phyloP scores from a whole-genome alignment of 2,113 vertebrate species.

The Leptobrachium leishanense region DNA sequence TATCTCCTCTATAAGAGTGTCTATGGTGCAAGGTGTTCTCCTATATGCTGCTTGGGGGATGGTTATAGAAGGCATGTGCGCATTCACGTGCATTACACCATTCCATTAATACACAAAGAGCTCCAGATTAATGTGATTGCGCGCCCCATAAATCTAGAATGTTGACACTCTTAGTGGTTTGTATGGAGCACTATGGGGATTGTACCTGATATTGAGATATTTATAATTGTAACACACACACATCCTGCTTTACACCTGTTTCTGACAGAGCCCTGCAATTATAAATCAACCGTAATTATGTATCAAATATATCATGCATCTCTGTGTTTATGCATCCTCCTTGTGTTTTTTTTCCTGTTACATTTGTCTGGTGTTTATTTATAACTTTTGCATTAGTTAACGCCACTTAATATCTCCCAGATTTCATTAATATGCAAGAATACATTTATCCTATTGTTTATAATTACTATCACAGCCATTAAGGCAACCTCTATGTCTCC shows the following conservation, averaged over 20 bases:
- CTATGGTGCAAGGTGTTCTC: too few relatives aligned
- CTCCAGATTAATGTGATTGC: slow-evolving; percentile 18
- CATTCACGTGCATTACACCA: neutral
- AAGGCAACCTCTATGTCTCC: slow-evolving; percentile 20
- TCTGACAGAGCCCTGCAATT: slow-evolving; percentile 29
- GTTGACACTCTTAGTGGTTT: slow-evolving; percentile 24
- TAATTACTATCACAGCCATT: slow-evolving; percentile 40
- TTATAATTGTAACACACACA: slow-evolving; percentile 29
- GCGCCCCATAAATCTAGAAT: slow-evolving; percentile 25
- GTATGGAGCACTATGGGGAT: slow-evolving; percentile 31
- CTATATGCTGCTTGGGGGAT: neutral
- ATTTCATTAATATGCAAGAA: slow-evolving; percentile 30
- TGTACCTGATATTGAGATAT: slow-evolving; percentile 37
- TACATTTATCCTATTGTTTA: slow-evolving; percentile 22
- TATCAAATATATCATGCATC: slow-evolving; percentile 42
- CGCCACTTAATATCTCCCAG: slow-evolving; percentile 19
- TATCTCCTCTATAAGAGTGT: too few relatives aligned
- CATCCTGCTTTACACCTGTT: slow-evolving; percentile 39
- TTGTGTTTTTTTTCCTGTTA: neutral
- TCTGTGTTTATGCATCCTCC: slow-evolving; percentile 25
- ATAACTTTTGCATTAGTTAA: slow-evolving; percentile 13
- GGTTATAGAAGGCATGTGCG: neutral
- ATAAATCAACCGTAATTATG: slow-evolving; percentile 47
- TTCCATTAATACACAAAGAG: slow-evolving; percentile 20
- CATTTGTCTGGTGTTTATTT: slow-evolving; percentile 30